These are phyloP conservation scores for Epinephelus moara DNA, from an alignment of 2,113 vertebrate genomes.

Conservation along the genomic window DNA sequence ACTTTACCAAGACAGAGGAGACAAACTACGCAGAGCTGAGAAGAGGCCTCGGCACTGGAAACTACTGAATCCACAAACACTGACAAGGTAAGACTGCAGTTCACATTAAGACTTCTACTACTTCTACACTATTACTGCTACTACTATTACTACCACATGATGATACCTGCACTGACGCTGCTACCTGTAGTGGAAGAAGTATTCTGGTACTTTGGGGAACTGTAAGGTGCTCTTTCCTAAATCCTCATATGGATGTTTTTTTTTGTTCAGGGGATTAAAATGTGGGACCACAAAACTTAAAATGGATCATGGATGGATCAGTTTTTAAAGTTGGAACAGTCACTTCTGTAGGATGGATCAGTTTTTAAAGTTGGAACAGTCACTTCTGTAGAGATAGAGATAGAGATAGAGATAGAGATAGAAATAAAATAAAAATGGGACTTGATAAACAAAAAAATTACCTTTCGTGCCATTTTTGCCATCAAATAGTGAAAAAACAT, in stretches of 20 bases:
- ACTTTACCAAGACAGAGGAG: background rate
- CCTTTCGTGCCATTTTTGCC: no score
- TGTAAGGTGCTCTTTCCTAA: background rate
- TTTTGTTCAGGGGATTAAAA: background rate
- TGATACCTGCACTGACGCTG: background rate
- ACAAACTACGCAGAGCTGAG: background rate
- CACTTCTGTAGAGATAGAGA: no score
- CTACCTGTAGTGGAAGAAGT: background rate
- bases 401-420: no score
- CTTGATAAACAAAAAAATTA: no score
- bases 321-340: background rate
- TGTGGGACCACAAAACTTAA: background rate
- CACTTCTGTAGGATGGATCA: no score
- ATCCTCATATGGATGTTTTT: background rate
- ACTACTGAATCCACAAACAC: slow-evolving; percentile 10
- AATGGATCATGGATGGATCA: background rate
- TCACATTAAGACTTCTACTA: background rate
- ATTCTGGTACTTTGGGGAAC: background rate
- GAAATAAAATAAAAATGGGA: no score
- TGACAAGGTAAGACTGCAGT: slow-evolving; percentile 51
- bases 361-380: background rate
- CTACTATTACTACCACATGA: background rate
- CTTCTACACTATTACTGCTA: background rate
- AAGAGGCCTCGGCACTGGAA: background rate
- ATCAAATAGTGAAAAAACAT: no score